Evolutionary conservation across 2,113 vertebrate genomes (phyloP).

Genomic region (Heliornis fulica): DNA sequence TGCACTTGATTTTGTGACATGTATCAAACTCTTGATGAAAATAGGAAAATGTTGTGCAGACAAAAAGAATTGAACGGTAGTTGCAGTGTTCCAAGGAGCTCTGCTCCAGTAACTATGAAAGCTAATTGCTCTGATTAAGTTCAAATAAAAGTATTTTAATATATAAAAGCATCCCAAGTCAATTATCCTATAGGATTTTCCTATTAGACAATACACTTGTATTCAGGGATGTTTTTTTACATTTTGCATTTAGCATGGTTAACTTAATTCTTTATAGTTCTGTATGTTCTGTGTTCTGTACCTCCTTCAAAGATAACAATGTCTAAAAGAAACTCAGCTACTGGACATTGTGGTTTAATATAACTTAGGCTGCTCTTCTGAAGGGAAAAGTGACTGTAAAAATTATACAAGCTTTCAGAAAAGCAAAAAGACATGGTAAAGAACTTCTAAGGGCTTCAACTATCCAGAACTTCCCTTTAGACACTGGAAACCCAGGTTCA

Average conservation of each 20-base stretch:
- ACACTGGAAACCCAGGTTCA: background rate
- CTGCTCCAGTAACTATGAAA: background rate
- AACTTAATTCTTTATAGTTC: background rate
- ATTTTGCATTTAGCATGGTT: background rate
- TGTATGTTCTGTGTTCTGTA: background rate
- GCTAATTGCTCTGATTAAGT: background rate
- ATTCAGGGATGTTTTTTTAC: background rate
- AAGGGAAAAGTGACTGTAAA: background rate
- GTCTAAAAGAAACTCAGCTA: background rate
- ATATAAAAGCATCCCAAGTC: background rate
- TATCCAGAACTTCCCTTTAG: background rate
- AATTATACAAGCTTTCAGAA: background rate
- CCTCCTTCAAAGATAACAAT: background rate
- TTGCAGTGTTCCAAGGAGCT: background rate
- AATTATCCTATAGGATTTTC: background rate
- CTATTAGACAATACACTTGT: background rate
- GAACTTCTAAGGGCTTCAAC: too few relatives aligned
- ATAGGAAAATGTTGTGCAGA: background rate
- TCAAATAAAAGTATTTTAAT: background rate
- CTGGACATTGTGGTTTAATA: background rate
- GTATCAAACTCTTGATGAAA: background rate
- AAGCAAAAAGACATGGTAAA: background rate
- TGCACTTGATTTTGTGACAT: background rate
- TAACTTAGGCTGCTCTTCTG: background rate
- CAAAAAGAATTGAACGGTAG: background rate